These are phyloP conservation scores for Anthopleura xanthogrammica DNA, from an alignment of 92 coral and sea anemone species.

Conservation along the genomic window DNA sequence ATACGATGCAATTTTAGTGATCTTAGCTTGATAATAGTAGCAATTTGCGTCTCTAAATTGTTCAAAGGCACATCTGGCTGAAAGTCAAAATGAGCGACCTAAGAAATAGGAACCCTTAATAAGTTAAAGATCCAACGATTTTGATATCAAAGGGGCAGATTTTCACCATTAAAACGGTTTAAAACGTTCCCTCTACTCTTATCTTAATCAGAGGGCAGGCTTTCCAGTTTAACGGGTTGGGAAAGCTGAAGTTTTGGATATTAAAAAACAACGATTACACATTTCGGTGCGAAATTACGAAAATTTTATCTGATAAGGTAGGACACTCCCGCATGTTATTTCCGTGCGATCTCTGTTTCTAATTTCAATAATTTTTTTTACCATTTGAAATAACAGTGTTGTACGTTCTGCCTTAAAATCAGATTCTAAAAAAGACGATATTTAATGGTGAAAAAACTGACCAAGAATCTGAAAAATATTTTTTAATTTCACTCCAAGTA, in stretches of 20 bases:
- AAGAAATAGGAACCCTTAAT: conserved; percentile 58
- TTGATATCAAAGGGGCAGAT: conserved; percentile 6
- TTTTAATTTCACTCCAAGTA: too few species aligned
- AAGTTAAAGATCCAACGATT: conserved; percentile 37
- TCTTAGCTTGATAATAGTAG: conserved; percentile 9
- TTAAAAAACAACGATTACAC: conserved; percentile 11
- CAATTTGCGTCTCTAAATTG: not conserved
- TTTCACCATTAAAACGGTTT: conserved; percentile 9
- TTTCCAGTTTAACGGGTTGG: not conserved
- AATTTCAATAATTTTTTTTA: not conserved
- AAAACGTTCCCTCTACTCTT: not conserved
- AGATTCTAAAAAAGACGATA: not conserved
- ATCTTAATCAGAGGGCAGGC: conserved; percentile 22
- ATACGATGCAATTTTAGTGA: not conserved
- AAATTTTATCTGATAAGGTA: not conserved
- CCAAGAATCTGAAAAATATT: not conserved
- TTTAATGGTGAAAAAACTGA: not conserved
- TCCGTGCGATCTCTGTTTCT: not conserved
- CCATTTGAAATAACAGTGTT: not conserved
- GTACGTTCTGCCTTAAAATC: not conserved
- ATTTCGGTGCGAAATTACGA: conserved; percentile 7
- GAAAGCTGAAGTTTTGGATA: conserved; percentile 19
- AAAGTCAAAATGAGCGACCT: not conserved
- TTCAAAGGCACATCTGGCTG: conserved; percentile 9
- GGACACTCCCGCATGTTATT: not conserved